Base-by-base conservation (phyloP, 2,113 vertebrate species). In the Entomyzon cyanotis region DNA sequence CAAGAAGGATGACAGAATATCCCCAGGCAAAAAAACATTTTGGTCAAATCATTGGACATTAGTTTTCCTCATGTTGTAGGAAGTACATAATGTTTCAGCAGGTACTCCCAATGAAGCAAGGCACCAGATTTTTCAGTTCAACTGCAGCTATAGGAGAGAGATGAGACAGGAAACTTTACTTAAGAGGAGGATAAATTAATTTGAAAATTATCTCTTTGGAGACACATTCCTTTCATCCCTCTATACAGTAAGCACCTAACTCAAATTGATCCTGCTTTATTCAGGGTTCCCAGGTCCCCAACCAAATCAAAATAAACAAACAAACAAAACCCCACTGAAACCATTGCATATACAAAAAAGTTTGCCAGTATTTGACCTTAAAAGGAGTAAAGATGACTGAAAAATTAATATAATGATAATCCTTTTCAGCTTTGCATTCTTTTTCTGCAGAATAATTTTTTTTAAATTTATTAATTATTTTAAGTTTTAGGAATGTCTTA, bases 401-500 rank as follows among this genome's bases (percentile, higher is more conserved):
- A 82, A 79, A 71, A 21, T 3, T 0, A 82, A 60, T 79, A 39
- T 11, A 63, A 31, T 16, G 0, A 42, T 60, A 11, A 73, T 41
- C 2, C 2, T 73, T 33, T 60, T 75, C 30, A 89, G 5, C 7
- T 82, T 73, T 83, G 23, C 5, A 59, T 27, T 31, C 77, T 71
- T 1, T 11, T 84, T 91, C 49, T 84, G 17, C 16, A 65, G 18
- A 25, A 46, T 6, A 67, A 30, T 59, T 74, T 39, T 39, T 68
- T 25, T 5, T 0, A 2, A 47, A 53, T 47, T 37, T 35, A 84
- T n/a, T 81, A 15, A 84, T 93, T 84, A 49, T 64, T 85, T 94
- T 82, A 90, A 65, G 10, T 39, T 85, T 85, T n/a, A 76, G 27
- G 58, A 95, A 65, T 85, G n/a, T 69, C 58, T 87, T 93, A 79